phyloP scores from a whole-genome alignment of 2,113 vertebrate genomes.

The Zosterops japonicus region DNA sequence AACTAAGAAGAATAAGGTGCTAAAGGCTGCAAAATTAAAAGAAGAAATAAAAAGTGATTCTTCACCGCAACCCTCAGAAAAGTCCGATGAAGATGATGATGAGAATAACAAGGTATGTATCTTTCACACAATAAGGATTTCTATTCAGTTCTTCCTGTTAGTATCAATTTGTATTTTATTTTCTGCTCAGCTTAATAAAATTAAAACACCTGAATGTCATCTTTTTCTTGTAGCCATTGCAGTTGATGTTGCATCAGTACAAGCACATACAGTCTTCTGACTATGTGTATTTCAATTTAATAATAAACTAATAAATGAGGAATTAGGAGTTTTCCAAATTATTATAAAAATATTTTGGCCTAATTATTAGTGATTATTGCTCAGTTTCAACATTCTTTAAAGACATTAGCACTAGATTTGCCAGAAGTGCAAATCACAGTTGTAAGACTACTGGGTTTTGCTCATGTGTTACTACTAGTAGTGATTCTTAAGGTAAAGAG shows the following conservation, averaged over 20 bases:
- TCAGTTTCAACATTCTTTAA: background rate
- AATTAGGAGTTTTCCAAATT: background rate
- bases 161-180: background rate
- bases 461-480: background rate
- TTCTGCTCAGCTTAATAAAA: background rate
- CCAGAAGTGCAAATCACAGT: background rate
- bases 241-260: background rate
- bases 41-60: conserved; percentile 90
- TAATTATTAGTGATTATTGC: background rate
- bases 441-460: background rate
- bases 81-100: conserved; percentile 88
- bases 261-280: background rate
- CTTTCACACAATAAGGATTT: background rate
- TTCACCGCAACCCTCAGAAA: conserved; percentile 87
- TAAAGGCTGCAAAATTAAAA: conserved; percentile 85
- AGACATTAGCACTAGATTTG: background rate
- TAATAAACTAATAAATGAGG: background rate
- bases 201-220: background rate
- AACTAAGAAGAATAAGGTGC: conserved; percentile 87
- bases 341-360: background rate
- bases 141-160: background rate
- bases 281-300: background rate
- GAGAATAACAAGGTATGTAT: conserved; percentile 76
- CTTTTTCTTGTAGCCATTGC: background rate
- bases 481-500: background rate